These are phyloP conservation scores for Pheosia gnoma DNA, from an alignment of 2,888 invertebrate genomes.

Conservation along the genomic window DNA sequence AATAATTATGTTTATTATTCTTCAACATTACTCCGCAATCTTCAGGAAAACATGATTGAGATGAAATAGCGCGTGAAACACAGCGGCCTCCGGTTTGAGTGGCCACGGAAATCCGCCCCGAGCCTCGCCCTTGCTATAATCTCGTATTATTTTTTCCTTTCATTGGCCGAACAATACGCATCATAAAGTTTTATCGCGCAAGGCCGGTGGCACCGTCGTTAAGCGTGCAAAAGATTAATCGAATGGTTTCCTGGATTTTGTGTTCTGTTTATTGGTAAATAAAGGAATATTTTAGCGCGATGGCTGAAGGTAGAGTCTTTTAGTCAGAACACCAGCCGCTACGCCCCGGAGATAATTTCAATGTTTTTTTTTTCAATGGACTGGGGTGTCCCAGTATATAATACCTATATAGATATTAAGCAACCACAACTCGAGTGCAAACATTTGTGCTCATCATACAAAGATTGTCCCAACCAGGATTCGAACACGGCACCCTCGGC, in stretches of 20 bases:
- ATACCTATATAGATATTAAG: too few relatives aligned
- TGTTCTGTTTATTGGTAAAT: constrained; percentile 12
- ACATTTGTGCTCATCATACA: too few relatives aligned
- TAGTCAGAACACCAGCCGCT: too few relatives aligned
- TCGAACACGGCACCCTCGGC: too few relatives aligned
- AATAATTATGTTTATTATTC: too few relatives aligned
- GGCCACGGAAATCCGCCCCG: constrained; percentile 28
- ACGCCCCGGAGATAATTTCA: too few relatives aligned
- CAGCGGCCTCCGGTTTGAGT: constrained; percentile 24
- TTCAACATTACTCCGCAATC: constrained; percentile 1
- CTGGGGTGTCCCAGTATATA: too few relatives aligned
- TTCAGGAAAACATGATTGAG: constrained; percentile 12
- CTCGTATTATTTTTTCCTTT: constrained; percentile 62
- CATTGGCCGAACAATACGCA: constrained; percentile 65
- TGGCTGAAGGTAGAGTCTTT: too few relatives aligned
- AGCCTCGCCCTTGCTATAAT: constrained; percentile 41
- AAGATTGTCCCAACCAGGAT: too few relatives aligned
- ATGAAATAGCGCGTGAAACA: constrained; percentile 35
- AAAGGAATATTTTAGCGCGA: constrained; percentile 5
- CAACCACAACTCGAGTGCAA: too few relatives aligned
- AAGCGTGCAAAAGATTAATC: neutral
- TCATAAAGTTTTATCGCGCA: constrained; percentile 66
- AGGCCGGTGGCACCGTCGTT: constrained; percentile 29
- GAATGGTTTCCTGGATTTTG: neutral
- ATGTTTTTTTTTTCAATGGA: too few relatives aligned